Base-by-base conservation (phyloP, 2,888 invertebrate genomes). In the Ganaspis brasiliensis region DNA sequence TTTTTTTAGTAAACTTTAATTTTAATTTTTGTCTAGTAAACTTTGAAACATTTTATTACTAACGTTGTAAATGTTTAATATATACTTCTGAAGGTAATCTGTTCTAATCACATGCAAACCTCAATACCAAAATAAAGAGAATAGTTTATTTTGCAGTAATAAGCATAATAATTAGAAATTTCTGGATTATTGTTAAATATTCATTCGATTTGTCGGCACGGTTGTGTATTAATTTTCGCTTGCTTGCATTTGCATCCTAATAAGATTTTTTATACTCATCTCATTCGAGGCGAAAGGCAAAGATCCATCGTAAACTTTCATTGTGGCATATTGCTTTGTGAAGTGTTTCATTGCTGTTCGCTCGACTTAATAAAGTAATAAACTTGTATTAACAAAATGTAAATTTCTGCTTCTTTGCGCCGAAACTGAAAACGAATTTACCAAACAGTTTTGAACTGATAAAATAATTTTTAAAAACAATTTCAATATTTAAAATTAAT, bases 191-290 rank as follows among this genome's bases (percentile, higher is more conserved):
- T 37, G 19, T 37, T n/a, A 24, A 52, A 52, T 52, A 52, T 52
- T 16, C 52, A 52, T 19, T 52, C 19, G n/a, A 19, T 52, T 19
- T 52, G 16, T 52, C 19, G 52, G 16, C 16, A 49, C 2, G 19
- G 4, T 31, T 72, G 72, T 49, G n/a, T 72, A 16, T 59, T 59
- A 37, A 24, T 61, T 52, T 35, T 19, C 61, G 16, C 37, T 10
- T 73, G 56, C 59, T 59, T 40, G 19, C 31, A 70, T 52, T 71
- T 70, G 63, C 24, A 63, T 63, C 37, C 37, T 63, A 21, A 63
- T 63, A 21, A 45, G 5, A 45, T 45, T 63, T 63, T 63, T 63
- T 63, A 40, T n/a, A 24, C 63, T 40, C 63, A 1, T 40, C 24
- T 63, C 24, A 19, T 24, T 63, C 40, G 40, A 63, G 40, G 40